phyloP scores from a whole-genome alignment of 2,113 vertebrate species.

The Nansenia antarctica region DNA sequence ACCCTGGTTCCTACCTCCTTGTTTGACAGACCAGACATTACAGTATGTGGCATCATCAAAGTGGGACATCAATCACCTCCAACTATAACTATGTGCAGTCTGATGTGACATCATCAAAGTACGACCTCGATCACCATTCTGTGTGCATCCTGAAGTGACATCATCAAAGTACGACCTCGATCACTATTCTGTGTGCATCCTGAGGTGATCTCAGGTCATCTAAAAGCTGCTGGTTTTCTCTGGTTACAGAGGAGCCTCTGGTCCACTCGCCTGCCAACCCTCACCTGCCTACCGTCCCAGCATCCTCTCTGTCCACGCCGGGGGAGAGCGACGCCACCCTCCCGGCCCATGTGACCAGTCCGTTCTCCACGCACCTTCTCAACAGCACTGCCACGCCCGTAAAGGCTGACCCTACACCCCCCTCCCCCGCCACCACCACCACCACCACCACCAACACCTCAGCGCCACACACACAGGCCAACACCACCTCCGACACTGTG shows the following conservation, averaged over 20 bases:
- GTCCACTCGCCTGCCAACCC: slow-evolving; percentile 53
- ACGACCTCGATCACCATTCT: background rate
- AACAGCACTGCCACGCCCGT: slow-evolving; percentile 57
- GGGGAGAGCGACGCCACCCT: slow-evolving; percentile 67
- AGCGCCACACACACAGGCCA: background rate
- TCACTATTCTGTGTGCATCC: background rate
- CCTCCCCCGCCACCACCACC: background rate
- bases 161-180: slow-evolving; percentile 12
- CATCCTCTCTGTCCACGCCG: slow-evolving; percentile 61
- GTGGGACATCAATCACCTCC: too few species aligned
- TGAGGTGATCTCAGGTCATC: background rate
- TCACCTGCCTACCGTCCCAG: slow-evolving; percentile 71
- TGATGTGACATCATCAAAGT: slow-evolving; percentile 17
- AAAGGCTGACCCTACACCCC: slow-evolving; percentile 44
- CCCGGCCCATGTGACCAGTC: slow-evolving; percentile 67
- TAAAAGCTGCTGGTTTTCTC: background rate
- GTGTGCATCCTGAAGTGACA: slow-evolving; percentile 1
- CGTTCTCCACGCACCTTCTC: slow-evolving; percentile 67
- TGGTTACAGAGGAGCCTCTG: slow-evolving; percentile 59
- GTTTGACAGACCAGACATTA: too few species aligned
- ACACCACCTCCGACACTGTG: slow-evolving; percentile 51
- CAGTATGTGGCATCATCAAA: too few species aligned
- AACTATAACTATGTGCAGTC: too few species aligned
- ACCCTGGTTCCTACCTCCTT: background rate
- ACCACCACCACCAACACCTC: slow-evolving; percentile 23